Base-by-base conservation (phyloP, 2,888 invertebrate genomes). In the Pollenia griseotomentosa region DNA sequence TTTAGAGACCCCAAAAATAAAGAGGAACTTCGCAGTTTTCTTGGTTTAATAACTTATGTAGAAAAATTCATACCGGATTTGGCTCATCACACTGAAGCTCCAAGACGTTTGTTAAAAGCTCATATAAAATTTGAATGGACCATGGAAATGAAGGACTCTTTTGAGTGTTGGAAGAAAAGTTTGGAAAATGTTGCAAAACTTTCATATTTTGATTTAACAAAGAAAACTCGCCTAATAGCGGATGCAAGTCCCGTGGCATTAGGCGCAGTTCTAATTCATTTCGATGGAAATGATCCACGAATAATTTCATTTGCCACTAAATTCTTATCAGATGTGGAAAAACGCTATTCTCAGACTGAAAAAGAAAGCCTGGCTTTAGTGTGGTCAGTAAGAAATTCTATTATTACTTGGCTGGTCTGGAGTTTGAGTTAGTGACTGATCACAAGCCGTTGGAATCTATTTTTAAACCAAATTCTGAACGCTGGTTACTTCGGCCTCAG, bases 161-260 rank as follows among this genome's bases (percentile, higher is more conserved):
- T 75, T 81, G 74, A 90, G 7, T 65, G 83, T 51, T 80, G 91
- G 12, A 92, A 91, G 79, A 6, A 65, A 10, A 65, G 70, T 33
- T 48, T 88, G 46, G 75, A 82, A 44, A 81, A 86, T 63, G 70
- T 88, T 44, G 68, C 87, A 61, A 88, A n/a, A n/a, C n/a, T n/a
- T n/a, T n/a, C n/a, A n/a, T n/a, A n/a, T n/a, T n/a, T n/a, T n/a
- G n/a, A n/a, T n/a, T n/a, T n/a, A n/a, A n/a, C 88, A 6, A 89
- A 89, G 6, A 85, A 83, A 59, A 91, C 92, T 8, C 89, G 90
- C 68, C 86, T 92, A 0, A 88, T 91, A 19, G 91, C 91, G 8
- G 92, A 93, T 77, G 92, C 92, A 14, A 92, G 91, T 40, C 91
- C 91, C 7, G 91, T 91, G 1, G 91, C 88, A 0, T 66, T 92